Conservation (phyloP, 2,797 vertebrate genomes). For the Limosa lapponica region DNA sequence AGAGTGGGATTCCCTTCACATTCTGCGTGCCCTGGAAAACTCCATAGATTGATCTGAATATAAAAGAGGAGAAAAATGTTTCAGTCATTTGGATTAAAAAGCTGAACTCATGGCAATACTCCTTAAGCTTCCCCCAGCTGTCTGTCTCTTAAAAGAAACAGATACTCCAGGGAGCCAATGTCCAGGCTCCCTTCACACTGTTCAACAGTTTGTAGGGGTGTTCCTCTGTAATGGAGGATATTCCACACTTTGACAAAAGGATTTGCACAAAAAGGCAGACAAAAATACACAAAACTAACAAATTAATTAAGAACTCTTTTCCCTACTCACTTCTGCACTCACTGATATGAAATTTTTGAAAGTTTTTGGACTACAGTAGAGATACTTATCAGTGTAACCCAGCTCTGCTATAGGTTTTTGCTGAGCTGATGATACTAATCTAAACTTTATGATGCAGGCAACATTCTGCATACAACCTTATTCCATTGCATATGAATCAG, state of each 20-base stretch:
- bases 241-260: background rate
- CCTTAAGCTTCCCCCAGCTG: background rate
- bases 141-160: background rate
- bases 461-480: background rate
- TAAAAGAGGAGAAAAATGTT: background rate
- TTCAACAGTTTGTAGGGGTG: background rate
- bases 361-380: background rate
- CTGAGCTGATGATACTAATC: background rate
- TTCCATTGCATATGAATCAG: background rate
- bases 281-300: background rate
- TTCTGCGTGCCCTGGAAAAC: constrained; percentile 62
- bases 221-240: background rate
- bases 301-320: background rate
- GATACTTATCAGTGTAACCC: background rate
- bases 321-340: fast-evolving
- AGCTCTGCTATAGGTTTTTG: background rate
- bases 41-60: constrained; percentile 87
- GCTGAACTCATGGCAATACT: background rate
- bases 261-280: background rate
- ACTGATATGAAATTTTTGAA: background rate
- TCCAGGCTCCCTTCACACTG: background rate
- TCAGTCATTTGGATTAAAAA: background rate
- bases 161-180: fast-evolving
- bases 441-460: background rate
- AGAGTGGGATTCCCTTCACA: constrained; percentile 89